Conservation (phyloP, 2,797 vertebrate species). For the Typhlichthys subterraneus region DNA sequence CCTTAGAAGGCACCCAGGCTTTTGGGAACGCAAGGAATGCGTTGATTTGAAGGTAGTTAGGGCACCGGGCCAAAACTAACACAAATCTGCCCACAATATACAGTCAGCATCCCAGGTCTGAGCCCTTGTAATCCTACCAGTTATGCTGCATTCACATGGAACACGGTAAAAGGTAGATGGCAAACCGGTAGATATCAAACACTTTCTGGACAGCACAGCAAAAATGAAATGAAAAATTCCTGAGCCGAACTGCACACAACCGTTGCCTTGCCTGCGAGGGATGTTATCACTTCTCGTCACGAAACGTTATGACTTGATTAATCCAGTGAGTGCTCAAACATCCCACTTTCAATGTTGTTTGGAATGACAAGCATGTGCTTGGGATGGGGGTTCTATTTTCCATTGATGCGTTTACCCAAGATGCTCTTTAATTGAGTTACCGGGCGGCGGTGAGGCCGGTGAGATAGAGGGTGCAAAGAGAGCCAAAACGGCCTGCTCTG, state of each 20-base stretch:
- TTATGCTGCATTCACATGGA: not conserved
- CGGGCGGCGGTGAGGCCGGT: slow-evolving; percentile 1
- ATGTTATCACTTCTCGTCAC: not conserved
- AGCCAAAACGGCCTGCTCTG: slow-evolving; percentile 3
- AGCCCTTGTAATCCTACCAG: not conserved
- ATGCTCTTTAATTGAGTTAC: not conserved
- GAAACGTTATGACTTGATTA: not conserved
- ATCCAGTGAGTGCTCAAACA: not conserved
- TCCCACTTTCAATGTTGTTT: slow-evolving; percentile 1
- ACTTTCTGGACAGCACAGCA: too few species aligned
- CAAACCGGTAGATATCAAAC: too few species aligned
- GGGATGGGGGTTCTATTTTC: too few species aligned
- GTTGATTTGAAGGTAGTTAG: not conserved
- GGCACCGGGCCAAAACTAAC: slow-evolving; percentile 12
- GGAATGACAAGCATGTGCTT: not conserved
- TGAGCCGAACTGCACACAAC: not conserved
- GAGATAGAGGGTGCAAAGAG: slow-evolving; percentile 6
- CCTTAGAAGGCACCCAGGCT: not conserved
- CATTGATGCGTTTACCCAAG: slow-evolving; percentile 4
- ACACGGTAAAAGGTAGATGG: too few species aligned
- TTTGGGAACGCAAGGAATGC: not conserved
- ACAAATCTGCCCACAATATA: slow-evolving; percentile 15
- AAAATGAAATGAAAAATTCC: too few species aligned
- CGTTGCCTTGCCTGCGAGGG: not conserved
- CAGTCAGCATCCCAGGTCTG: slow-evolving; percentile 3